Conservation (phyloP, 2,797 vertebrate genomes). For the Eutrigla gurnardus region DNA sequence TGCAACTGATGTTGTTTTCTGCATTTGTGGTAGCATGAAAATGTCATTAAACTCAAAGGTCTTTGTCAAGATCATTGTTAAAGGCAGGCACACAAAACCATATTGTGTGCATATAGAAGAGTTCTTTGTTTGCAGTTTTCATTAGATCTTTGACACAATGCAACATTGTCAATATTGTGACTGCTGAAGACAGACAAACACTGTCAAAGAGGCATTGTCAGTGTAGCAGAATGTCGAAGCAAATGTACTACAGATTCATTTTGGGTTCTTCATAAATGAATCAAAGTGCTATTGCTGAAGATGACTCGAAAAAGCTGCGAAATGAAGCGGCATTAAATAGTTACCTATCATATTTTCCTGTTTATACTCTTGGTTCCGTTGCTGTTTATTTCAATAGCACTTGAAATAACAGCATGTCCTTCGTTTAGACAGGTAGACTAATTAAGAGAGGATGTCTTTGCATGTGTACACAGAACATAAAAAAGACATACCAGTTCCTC, state of each 20-base stretch:
- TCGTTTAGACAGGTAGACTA: not conserved
- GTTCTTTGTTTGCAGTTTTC: constrained; percentile 37
- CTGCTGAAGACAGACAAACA: constrained; percentile 32
- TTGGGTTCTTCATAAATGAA: constrained; percentile 35
- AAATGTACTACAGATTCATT: constrained; percentile 31
- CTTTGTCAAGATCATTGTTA: constrained; percentile 27
- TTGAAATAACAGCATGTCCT: no score
- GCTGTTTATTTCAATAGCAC: not conserved
- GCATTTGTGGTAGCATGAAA: constrained; percentile 40
- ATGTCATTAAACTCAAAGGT: constrained; percentile 33
- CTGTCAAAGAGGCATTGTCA: constrained; percentile 57
- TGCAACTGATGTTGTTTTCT: constrained; percentile 13
- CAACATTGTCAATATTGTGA: constrained; percentile 58
- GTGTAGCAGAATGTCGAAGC: constrained; percentile 32
- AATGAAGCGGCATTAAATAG: constrained; percentile 9
- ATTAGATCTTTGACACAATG: constrained; percentile 59
- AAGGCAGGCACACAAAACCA: constrained; percentile 33
- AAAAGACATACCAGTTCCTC: not conserved
- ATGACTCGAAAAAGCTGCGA: constrained; percentile 23
- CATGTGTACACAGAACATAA: not conserved
- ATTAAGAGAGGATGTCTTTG: not conserved
- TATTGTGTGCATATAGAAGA: constrained; percentile 43
- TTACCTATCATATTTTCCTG: no score
- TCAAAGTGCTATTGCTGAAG: constrained; percentile 27
- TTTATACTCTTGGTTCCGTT: not conserved